These are phyloP conservation scores for Chrysina gloriosa DNA, from an alignment of 2,888 invertebrate genomes.

Conservation along the genomic window DNA sequence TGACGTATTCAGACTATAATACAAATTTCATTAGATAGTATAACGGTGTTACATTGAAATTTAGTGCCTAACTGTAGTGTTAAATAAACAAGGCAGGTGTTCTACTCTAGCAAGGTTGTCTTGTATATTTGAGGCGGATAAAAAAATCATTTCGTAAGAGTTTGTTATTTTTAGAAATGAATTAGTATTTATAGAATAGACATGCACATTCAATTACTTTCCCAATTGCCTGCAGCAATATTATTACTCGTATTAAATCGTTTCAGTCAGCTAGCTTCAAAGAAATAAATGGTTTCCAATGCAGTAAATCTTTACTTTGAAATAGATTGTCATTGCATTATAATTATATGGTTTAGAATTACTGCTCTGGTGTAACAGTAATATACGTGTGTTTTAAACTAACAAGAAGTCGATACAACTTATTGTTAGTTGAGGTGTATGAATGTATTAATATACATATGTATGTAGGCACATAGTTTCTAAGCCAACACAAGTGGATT, in stretches of 20 bases:
- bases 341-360: too few species aligned
- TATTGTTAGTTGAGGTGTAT: too few species aligned
- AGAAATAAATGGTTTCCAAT: too few species aligned
- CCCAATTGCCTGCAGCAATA: background rate
- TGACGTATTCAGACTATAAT: slow-evolving; percentile 10
- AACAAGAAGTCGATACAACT: too few species aligned
- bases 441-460: too few species aligned
- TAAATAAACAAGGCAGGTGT: slow-evolving; percentile 24
- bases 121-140: background rate
- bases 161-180: slow-evolving; percentile 39
- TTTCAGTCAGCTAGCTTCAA: too few species aligned
- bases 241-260: slow-evolving; percentile 12
- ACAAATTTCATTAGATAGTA: slow-evolving; percentile 1
- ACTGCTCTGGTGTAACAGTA: too few species aligned
- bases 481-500: too few species aligned
- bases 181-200: slow-evolving; percentile 27
- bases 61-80: background rate
- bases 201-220: slow-evolving; percentile 15
- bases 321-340: too few species aligned
- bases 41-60: slow-evolving; percentile 1
- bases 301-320: too few species aligned
- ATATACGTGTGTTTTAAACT: too few species aligned
- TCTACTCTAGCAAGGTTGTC: slow-evolving; percentile 9
- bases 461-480: too few species aligned
- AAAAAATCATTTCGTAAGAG: slow-evolving; percentile 26